These are phyloP conservation scores for Hippocampus mohnikei DNA, from an alignment of 2,113 vertebrate genomes.

Conservation along the genomic window DNA sequence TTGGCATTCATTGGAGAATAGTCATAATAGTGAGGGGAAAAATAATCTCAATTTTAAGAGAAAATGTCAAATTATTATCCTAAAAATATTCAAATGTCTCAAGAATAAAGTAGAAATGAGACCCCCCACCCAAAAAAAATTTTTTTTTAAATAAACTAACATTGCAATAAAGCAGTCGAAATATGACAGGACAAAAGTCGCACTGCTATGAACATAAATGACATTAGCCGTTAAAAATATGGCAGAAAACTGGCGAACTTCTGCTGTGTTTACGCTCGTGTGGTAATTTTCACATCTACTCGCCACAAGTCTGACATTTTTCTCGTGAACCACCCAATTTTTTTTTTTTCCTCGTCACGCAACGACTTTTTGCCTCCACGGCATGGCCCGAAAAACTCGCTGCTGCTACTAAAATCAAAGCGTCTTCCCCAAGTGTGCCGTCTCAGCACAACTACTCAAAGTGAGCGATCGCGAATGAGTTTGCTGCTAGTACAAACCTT, in stretches of 20 bases:
- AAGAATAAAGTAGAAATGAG: background rate
- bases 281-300: background rate
- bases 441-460: background rate
- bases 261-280: background rate
- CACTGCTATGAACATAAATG: background rate
- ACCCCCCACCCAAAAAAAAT: no score
- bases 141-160: no score
- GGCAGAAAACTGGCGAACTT: background rate
- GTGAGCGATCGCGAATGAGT: constrained; percentile 51
- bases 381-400: background rate
- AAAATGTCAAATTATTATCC: background rate
- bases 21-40: background rate
- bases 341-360: background rate
- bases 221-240: background rate
- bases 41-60: background rate
- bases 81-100: background rate
- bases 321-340: background rate
- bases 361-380: background rate
- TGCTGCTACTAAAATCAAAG: background rate
- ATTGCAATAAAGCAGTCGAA: background rate
- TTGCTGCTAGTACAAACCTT: constrained; percentile 64
- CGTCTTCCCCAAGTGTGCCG: background rate
- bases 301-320: background rate
- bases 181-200: background rate
- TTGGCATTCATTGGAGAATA: no score